These are phyloP conservation scores for Xiphias gladius DNA, from an alignment of 2,113 vertebrate species.

Conservation along the genomic window DNA sequence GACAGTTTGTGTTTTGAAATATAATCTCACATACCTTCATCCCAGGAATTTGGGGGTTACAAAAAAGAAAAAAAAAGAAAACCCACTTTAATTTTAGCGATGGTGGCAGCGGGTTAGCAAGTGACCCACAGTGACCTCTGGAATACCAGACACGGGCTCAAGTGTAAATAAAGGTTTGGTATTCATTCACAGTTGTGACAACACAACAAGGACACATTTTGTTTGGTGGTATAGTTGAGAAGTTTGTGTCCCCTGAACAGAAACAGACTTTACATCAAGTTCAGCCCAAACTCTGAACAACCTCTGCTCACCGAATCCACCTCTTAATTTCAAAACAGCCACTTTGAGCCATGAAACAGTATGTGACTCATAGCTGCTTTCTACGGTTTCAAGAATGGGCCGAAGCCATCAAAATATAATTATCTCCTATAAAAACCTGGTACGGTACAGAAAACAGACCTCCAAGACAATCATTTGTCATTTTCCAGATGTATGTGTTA, in stretches of 20 bases:
- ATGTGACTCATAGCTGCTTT: constrained; percentile 32
- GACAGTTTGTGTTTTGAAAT: constrained; percentile 71
- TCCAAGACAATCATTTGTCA: background rate
- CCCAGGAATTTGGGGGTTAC: constrained; percentile 43
- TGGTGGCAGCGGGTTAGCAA: constrained; percentile 59
- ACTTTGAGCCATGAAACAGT: constrained; percentile 16
- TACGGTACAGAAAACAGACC: constrained; percentile 1
- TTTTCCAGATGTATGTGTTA: constrained; percentile 10
- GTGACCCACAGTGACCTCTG: constrained; percentile 73
- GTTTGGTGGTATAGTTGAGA: constrained; percentile 38
- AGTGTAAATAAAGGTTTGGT: constrained; percentile 80
- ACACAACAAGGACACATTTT: constrained; percentile 64
- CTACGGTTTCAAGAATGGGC: constrained; percentile 8
- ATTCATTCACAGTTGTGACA: constrained; percentile 68
- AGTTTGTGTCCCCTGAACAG: constrained; percentile 15
- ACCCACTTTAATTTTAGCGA: constrained; percentile 68
- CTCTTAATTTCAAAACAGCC: constrained; percentile 16
- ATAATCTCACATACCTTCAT: constrained; percentile 57
- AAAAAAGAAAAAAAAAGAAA: constrained; percentile 27
- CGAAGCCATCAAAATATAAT: constrained; percentile 25
- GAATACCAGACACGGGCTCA: constrained; percentile 75
- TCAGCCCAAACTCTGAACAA: constrained; percentile 35
- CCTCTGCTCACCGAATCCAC: constrained; percentile 8
- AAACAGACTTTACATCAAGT: constrained; percentile 42
- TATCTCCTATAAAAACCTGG: background rate